Percentiles rank a stretch among this genome's conserved stretches.
Evolutionary conservation across 2,888 invertebrate species (phyloP).

Genomic region (Calliopum simillimum): DNA sequence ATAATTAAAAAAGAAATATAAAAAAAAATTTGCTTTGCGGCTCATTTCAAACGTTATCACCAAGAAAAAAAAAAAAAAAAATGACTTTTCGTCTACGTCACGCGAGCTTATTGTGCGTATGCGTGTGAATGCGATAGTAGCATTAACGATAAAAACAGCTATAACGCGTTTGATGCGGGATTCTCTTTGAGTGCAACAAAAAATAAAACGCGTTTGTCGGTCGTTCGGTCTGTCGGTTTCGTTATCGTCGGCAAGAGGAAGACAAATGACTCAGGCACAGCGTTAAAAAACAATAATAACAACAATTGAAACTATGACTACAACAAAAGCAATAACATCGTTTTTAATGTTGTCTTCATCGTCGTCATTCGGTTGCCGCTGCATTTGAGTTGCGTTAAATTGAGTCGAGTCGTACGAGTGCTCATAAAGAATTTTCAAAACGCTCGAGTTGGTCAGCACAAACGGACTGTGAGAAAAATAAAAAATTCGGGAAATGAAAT

Average conservation of each 20-base stretch:
- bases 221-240: slow-evolving; percentile 28
- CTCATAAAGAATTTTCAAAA: slow-evolving; percentile 39
- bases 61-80: slow-evolving; percentile 3
- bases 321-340: background rate
- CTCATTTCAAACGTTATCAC: slow-evolving; percentile 29
- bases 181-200: slow-evolving; percentile 34
- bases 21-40: slow-evolving; percentile 16
- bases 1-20: too few relatives aligned
- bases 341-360: background rate
- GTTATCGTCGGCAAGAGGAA: background rate
- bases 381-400: too few relatives aligned
- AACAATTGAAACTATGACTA: slow-evolving; percentile 17
- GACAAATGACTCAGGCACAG: slow-evolving; percentile 37
- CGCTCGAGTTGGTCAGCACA: slow-evolving; percentile 39
- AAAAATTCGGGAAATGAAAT: slow-evolving; percentile 7
- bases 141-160: slow-evolving; percentile 8
- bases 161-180: slow-evolving; percentile 23
- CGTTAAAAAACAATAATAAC: slow-evolving; percentile 37
- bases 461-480: slow-evolving; percentile 28
- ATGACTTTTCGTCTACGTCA: slow-evolving; percentile 20
- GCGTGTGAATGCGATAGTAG: slow-evolving; percentile 31
- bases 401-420: slow-evolving; percentile 23
- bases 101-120: background rate
- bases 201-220: slow-evolving; percentile 19
- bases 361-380: background rate